Base-by-base conservation (phyloP, 2,888 invertebrate genomes). In the Lasioglossum vierecki region DNA sequence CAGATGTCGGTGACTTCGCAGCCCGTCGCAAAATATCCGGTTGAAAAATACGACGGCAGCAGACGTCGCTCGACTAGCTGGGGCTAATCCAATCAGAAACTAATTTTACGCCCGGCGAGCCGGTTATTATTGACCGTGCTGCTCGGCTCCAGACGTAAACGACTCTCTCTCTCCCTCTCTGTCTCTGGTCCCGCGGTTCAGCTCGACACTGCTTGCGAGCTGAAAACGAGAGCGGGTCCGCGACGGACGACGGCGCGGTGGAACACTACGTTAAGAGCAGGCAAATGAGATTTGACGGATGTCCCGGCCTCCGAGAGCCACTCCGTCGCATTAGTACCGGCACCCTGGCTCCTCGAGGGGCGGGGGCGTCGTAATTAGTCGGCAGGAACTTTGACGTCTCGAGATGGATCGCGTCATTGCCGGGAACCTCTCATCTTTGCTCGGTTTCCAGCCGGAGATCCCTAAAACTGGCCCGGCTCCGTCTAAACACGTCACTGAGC, bases 71-170 rank as follows among this genome's bases (percentile, higher is more conserved):
- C 76, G 76, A 73, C 39, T 71, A 80, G 79, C 72, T 63, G 70
- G 11, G 22, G 80, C 68, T 86, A 89, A 89, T 86, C 76, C 78
- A 86, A 90, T 83, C 82, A 86, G 83, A 83, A 87, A 86, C 88
- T 89, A 90, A 90, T 90, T 90, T 90, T 81, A 83, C 89, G 84
- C 39, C 84, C 84, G 81, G 39, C 86, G 76, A 73, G 74, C 57
- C 76, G 83, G 75, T 90, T 83, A 88, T 88, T 83, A 88, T 90
- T 80, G 84, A 80, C 80, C 77, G 76, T 18, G 76, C 15, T 66
- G 77, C 70, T 26, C 35, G 57, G 4, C 63, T 35, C 78, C 66
- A 66, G 77, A 83, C 78, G 84, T 83, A 82, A 90, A 79, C 79
- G 83, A 80, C 79, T 73, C 72, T 72, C 79, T 57, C 76, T n/a